Evolutionary conservation across 1,140 invertebrate species (phyloP), one percentile per base, ranked within the genome.

Genomic region (Agrilus planipennis): DNA sequence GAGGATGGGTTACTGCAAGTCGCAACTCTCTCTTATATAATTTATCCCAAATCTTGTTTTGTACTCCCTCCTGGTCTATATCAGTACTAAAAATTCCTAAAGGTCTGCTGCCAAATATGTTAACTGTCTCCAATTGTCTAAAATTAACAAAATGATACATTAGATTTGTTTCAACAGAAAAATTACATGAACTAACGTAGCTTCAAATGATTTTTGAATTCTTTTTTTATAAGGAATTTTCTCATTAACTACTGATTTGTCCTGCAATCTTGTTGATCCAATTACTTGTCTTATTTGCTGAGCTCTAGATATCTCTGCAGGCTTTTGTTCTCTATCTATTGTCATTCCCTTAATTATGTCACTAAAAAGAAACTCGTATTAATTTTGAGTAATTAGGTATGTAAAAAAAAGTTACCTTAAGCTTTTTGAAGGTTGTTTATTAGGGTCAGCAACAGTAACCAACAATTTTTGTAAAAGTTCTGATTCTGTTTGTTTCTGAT

Each of bases 311-410:
- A 36, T 20, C 25, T 36, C 16, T 44, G 46, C 34, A 19, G 66
- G 46, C 52, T 63, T 62, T 46, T 53, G 34, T 23, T 62, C 56
- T 44, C 71, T 69, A 57, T 84, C 79, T 25, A 84, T 72, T 62
- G 83, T 81, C 80, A 85, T 83, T 16, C 75, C 78, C 31, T 72
- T 65, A 49, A 84, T 64, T 14, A 84, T 54, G 28, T 82, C 73
- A 67, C 79, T 84, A 55, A 45, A 70, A 66, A 20, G 41, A 28
- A 35, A 32, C 16, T 39, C 40, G 22, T 32, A 48, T 51, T 20
- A 51, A n/a, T n/a, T 25, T 7, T n/a, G 23, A 7, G n/a, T 6
- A 7, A 25, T 6, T 25, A 25, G 23, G 6, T 25, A 25, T n/a
- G 6, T 25, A 25, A n/a, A 7, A 25, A 41, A 31, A 46, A 15